Percentiles rank a stretch among this genome's conserved stretches.
Conservation (phyloP, 2,888 invertebrate species). For the Vannuccia rotundouncinata region DNA sequence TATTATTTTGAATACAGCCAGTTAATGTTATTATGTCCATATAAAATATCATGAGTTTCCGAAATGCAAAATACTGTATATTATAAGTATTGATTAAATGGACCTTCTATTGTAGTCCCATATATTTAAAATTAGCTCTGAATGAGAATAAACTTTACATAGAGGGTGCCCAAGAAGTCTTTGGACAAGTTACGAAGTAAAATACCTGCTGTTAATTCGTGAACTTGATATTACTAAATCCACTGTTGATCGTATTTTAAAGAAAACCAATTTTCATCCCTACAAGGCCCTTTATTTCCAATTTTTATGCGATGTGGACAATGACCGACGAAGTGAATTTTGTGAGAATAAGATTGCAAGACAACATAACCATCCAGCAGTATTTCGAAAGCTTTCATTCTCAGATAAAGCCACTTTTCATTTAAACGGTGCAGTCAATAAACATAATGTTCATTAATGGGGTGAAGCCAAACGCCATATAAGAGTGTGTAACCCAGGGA, state of each 20-base stretch:
- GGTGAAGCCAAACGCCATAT: neutral
- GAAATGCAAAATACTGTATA: too few relatives aligned
- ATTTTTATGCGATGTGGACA: neutral
- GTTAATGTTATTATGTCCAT: too few relatives aligned
- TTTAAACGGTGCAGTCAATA: neutral
- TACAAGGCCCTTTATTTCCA: neutral
- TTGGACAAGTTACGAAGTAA: slow-evolving; percentile 10
- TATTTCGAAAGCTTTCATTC: slow-evolving; percentile 29
- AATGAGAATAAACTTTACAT: too few relatives aligned
- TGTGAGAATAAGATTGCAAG: slow-evolving; percentile 27
- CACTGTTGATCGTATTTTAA: slow-evolving; percentile 3
- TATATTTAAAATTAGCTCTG: too few relatives aligned
- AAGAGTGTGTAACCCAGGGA: slow-evolving; percentile 23
- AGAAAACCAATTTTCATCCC: neutral
- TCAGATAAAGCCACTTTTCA: slow-evolving; percentile 6
- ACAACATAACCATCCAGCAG: slow-evolving; percentile 21
- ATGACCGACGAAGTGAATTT: slow-evolving; percentile 25
- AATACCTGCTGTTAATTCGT: neutral
- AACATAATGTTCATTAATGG: slow-evolving; percentile 2
- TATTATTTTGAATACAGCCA: too few relatives aligned
- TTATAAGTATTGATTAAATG: too few relatives aligned
- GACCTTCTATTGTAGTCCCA: too few relatives aligned
- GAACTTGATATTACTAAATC: neutral
- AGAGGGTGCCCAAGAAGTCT: neutral
- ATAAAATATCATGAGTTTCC: too few relatives aligned